phyloP scores from a whole-genome alignment of 2,797 vertebrate genomes.

The Atherinosoma microstoma region DNA sequence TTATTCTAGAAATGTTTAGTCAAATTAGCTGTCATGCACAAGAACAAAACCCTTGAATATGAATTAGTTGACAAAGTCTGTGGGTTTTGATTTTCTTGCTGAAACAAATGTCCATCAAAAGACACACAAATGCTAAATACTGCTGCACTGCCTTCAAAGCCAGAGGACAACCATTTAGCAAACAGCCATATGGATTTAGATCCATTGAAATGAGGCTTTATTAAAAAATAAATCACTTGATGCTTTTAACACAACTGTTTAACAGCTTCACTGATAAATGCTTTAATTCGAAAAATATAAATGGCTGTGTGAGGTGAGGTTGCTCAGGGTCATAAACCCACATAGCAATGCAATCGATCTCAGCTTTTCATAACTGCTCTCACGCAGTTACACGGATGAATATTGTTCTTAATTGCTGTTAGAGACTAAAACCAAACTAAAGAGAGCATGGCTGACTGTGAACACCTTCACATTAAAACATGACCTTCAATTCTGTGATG shows the following conservation, averaged over 20 bases:
- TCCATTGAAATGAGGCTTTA: no score
- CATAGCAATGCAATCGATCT: background rate
- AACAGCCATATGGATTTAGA: no score
- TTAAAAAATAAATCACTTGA: background rate
- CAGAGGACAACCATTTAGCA: background rate
- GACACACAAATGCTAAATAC: no score
- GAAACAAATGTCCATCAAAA: no score
- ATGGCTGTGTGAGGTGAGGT: background rate
- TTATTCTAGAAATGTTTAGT: background rate
- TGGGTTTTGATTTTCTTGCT: no score
- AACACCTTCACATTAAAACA: no score
- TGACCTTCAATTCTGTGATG: background rate
- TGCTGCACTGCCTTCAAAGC: no score
- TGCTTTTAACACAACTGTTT: background rate
- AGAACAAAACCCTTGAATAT: background rate
- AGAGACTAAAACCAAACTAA: background rate
- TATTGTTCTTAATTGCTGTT: background rate
- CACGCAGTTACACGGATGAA: background rate
- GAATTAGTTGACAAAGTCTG: background rate
- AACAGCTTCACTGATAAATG: background rate
- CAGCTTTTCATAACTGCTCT: background rate
- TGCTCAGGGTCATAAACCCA: slow-evolving; percentile 3
- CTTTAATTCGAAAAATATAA: background rate
- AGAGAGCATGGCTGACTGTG: background rate
- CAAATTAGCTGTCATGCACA: background rate